Percentiles rank a stretch among this genome's conserved stretches.
Evolutionary conservation across 2,113 vertebrate species (phyloP).

Genomic region (cat (Felis catus)): F.catus_Fca126_mat1.0 CM031417.1:67790501-67791000

Average conservation of each 20-base stretch:
- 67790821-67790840: background rate
- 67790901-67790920: background rate
- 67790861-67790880: background rate
- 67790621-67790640: background rate
- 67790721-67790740: background rate
- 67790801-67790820: background rate
- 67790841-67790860: background rate
- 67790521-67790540: background rate
- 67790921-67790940: conserved; percentile 20
- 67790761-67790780: conserved; percentile 15
- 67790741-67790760: background rate
- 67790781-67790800: background rate
- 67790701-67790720: background rate
- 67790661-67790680: background rate
- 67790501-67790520: background rate
- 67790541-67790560: background rate
- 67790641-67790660: background rate
- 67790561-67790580: background rate
- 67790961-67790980: background rate
- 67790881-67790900: background rate
- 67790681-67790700: background rate
- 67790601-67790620: background rate
- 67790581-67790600: background rate
- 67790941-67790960: background rate
- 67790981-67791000: background rate